Base-by-base conservation (phyloP, 2,113 vertebrate species). In the Lepidothrix coronata region DNA sequence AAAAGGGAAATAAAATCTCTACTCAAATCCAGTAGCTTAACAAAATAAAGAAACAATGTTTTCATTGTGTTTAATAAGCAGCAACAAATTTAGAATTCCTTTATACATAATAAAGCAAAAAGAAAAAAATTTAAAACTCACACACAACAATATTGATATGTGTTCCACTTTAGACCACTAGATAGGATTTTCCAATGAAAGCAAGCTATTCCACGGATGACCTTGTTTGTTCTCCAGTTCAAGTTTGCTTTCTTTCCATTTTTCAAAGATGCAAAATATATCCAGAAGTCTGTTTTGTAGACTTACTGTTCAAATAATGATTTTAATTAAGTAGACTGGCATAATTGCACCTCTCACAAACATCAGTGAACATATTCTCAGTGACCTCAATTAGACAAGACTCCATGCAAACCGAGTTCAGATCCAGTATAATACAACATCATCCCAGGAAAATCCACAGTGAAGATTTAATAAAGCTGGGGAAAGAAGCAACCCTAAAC, bases 71-170 rank as follows among this genome's bases (percentile, higher is more conserved):
- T 67, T 5, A 15, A 16, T n/a, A 58, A 74, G 7, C 2, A 75
- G 17, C 14, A 85, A 84, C 1, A 1, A 83, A 66, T n/a, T 46
- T 57, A 43, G 4, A 79, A 51, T 39, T 70, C 20, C 18, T 20
- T 54, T 49, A 52, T 2, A 87, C 2, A 43, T 51, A 55, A 59
- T 23, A 43, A 62, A 41, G 7, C 1, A 49, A 52, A 73, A 46
- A 11, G 1, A 3, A 20, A 51, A 5, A 12, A 17, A 41, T 12
- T 3, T 14, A 6, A 12, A 28, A 7, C 3, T 1, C 3, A 2
- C 22, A 39, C 11, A 21, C 12, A 39, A 73, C 3, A 25, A 14
- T 65, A 23, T 51, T 57, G 5, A 1, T 44, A 62, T 5, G 4
- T 44, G 49, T 33, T 54, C 22, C 31, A 70, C 27, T 65, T 65